Evolutionary conservation across 2,113 vertebrate species (phyloP), one percentile per base, ranked within the genome.

Genomic region (Panthera leo): DNA sequence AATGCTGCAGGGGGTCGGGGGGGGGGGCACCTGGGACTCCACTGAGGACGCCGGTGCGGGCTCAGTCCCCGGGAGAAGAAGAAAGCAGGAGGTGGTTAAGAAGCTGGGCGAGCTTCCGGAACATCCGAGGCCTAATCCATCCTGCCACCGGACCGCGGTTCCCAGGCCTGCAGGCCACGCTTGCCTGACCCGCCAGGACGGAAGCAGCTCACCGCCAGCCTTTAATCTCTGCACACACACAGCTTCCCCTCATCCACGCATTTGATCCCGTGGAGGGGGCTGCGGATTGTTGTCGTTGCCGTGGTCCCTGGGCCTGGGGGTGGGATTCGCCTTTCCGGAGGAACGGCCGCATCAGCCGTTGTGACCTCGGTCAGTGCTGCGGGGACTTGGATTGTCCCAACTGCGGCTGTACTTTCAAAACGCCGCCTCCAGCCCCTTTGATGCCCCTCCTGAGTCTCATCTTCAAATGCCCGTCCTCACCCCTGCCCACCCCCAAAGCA

Each of bases 171-270:
- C 29, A 19, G 18, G 12, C 31, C 34, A n/a, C 0, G 0, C 71
- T 31, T 19, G 39, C 70, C 82, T 12, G 31, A 13, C 13, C 0
- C 2, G 31, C 25, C 5, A 0, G 6, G 75, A 39, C 23, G 14
- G 88, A 14, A 68, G 68, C 19, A 15, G 51, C 2, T 9, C 10
- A 8, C 89, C 21, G 0, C 76, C 83, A 1, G 67, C 39, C 86
- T 83, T 88, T 92, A 0, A 70, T 92, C 84, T 51, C 92, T 2
- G 5, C 0, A 0, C 36, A 5, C 58, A 29, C 48, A 21, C 11
- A 2, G 92, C 89, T 23, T 31, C 1, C 10, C 3, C 2, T 21
- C 91, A 31, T 51, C n/a, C 1, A 0, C 0, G 0, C 0, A 0
- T 55, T 16, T 45, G 94, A 61, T 76, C 68, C 31, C 0, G 0